Conservation (phyloP, 2,113 vertebrate species). For the Tragelaphus strepsiceros region DNA sequence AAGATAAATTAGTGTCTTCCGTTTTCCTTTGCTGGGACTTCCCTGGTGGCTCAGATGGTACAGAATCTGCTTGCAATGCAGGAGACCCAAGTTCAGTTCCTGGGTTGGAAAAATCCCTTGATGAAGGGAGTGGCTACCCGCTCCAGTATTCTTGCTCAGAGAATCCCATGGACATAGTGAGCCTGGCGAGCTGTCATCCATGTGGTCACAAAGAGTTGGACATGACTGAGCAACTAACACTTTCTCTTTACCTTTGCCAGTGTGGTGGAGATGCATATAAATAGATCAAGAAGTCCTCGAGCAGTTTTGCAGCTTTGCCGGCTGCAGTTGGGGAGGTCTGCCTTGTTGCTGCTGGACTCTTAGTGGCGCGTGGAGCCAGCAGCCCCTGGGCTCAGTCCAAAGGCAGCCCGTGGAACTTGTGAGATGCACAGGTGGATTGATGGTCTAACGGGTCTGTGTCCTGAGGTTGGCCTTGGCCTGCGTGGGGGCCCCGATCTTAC, state of each 20-base stretch:
- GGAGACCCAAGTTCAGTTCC: not conserved
- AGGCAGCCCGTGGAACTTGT: not conserved
- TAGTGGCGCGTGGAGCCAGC: not conserved
- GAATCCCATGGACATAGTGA: not conserved
- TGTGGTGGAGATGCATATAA: not conserved
- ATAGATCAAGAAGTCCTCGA: not conserved
- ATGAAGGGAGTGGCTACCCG: not conserved
- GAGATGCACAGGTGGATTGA: not conserved
- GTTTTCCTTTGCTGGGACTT: not conserved
- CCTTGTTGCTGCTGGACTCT: not conserved
- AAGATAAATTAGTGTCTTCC: not conserved
- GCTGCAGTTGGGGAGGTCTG: not conserved
- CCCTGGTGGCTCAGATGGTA: not conserved
- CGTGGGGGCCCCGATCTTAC: not conserved
- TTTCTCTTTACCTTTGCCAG: conserved; percentile 21
- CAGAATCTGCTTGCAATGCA: not conserved
- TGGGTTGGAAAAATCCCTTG: not conserved
- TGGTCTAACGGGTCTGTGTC: not conserved
- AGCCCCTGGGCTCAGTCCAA: not conserved
- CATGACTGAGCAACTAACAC: not conserved
- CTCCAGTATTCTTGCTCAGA: not conserved
- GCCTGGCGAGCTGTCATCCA: not conserved
- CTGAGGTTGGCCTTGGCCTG: not conserved
- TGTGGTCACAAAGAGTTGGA: not conserved
- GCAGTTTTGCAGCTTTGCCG: not conserved